phyloP scores from a whole-genome alignment of 2,113 vertebrate genomes.

The Neofelis nebulosa region DNA sequence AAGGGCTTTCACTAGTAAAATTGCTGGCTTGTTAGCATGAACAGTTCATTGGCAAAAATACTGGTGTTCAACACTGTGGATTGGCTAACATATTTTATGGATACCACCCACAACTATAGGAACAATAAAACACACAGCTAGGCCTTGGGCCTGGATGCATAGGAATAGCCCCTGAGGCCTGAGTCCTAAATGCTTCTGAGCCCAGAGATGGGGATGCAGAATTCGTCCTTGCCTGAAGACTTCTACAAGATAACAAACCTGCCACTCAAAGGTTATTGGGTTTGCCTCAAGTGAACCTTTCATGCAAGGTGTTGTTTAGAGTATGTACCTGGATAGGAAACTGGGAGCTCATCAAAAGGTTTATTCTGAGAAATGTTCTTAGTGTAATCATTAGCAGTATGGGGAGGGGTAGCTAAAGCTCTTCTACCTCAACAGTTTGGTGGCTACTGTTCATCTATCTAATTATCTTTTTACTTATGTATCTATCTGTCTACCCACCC shows the following conservation, averaged over 20 bases:
- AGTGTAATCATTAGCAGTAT: neutral
- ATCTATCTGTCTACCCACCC: neutral
- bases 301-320: neutral
- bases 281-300: neutral
- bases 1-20: neutral
- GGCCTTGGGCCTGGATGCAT: neutral
- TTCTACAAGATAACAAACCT: neutral
- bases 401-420: neutral
- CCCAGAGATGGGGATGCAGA: neutral
- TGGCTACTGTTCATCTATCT: neutral
- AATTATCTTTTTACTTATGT: neutral
- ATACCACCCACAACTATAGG: neutral
- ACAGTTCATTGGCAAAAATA: neutral
- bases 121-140: neutral
- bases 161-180: neutral
- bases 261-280: neutral
- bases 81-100: neutral
- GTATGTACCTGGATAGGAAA: neutral
- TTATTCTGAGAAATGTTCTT: neutral
- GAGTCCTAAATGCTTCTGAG: neutral
- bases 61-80: neutral
- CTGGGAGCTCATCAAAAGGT: neutral
- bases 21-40: neutral
- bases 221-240: neutral
- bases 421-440: neutral